phyloP scores from a whole-genome alignment of 2,888 invertebrate species.

The Anoncus sp. region DNA sequence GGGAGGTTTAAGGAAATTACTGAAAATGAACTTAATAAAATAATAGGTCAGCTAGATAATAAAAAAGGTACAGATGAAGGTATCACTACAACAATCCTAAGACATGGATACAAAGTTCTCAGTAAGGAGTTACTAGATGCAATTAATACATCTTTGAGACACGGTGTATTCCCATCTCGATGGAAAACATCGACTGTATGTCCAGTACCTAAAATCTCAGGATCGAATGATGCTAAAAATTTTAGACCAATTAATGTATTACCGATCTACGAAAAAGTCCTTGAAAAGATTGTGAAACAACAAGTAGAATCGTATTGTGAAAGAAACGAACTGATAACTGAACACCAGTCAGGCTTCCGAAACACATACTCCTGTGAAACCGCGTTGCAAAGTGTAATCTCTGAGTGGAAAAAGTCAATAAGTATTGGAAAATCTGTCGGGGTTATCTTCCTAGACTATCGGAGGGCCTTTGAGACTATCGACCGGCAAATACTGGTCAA shows the following conservation, averaged over 20 bases:
- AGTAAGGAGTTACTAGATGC: not conserved
- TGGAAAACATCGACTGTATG: conserved; percentile 40
- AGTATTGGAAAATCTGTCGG: conserved; percentile 40
- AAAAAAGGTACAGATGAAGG: conserved; percentile 24
- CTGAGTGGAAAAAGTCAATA: conserved; percentile 43
- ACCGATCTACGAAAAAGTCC: conserved; percentile 6
- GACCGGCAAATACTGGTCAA: conserved; percentile 36
- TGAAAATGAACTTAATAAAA: not conserved
- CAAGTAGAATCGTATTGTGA: not conserved
- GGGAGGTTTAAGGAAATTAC: conserved; percentile 3
- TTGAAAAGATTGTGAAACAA: not conserved
- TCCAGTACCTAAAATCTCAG: conserved; percentile 28
- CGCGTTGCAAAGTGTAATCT: conserved; percentile 46
- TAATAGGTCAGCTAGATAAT: not conserved
- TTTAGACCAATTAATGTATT: conserved; percentile 21
- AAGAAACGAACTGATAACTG: not conserved
- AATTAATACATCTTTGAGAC: conserved; percentile 26
- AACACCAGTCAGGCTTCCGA: conserved; percentile 1
- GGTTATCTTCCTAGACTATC: conserved; percentile 58
- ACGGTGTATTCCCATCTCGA: conserved; percentile 19
- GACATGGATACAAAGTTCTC: not conserved
- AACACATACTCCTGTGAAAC: conserved; percentile 59
- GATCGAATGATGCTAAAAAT: conserved; percentile 9
- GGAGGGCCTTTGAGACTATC: conserved; percentile 62
- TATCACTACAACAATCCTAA: conserved; percentile 5